Conservation (phyloP, 2,888 invertebrate genomes). For the Seladonia tumulorum region DNA sequence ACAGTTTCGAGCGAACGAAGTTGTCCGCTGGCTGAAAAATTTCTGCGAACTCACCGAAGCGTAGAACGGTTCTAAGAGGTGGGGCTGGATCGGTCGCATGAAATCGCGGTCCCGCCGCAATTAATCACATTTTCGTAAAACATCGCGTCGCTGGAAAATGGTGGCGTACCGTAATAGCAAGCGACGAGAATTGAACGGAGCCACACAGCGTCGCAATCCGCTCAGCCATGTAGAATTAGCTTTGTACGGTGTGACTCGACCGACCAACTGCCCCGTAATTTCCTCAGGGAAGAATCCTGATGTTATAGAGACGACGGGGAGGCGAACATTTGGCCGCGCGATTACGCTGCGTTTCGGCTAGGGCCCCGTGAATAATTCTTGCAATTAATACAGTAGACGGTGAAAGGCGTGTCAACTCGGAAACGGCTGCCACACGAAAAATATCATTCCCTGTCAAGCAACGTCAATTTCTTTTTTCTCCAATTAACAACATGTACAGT, state of each 20-base stretch:
- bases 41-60: background rate
- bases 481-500: background rate
- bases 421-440: background rate
- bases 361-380: conserved; percentile 57
- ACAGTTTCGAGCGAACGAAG: background rate
- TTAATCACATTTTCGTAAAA: conserved; percentile 16
- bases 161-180: conserved; percentile 27
- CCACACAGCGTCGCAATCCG: conserved; percentile 27
- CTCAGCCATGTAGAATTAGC: conserved; percentile 40
- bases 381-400: conserved; percentile 62
- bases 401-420: conserved; percentile 18
- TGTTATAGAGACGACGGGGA: conserved; percentile 23
- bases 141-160: conserved; percentile 27
- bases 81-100: background rate
- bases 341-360: conserved; percentile 54
- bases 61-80: background rate
- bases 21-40: background rate
- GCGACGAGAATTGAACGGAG: conserved; percentile 39
- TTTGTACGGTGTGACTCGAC: conserved; percentile 57
- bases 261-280: conserved; percentile 70
- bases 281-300: conserved; percentile 76
- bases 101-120: background rate
- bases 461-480: background rate
- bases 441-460: background rate
- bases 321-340: conserved; percentile 43